Percentiles rank a stretch among this genome's conserved stretches.
phyloP scores from a whole-genome alignment of 2,113 vertebrate species.

The Rana temporaria region DNA sequence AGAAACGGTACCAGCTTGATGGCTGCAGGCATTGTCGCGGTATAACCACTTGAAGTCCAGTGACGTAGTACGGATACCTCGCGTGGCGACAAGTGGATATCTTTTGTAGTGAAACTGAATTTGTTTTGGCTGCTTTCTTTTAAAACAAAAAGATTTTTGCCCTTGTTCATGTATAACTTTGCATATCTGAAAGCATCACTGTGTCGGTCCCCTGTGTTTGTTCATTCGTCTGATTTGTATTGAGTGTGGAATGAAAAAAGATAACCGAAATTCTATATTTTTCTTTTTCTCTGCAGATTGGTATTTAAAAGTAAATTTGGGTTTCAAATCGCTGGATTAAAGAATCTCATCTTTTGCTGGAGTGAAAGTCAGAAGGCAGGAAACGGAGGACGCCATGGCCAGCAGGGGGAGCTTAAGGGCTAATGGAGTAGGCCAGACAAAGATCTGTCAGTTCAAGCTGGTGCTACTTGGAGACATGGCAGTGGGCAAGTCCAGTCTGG shows the following conservation, averaged over 20 bases:
- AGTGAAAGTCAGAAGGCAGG: background rate
- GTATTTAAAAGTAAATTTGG: background rate
- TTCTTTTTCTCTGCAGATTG: background rate
- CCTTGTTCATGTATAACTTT: background rate
- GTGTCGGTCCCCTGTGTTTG: background rate
- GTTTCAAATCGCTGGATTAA: background rate
- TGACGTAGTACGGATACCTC: too few species aligned
- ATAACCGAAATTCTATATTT: too few species aligned
- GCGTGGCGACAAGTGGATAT: too few species aligned
- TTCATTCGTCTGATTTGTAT: background rate
- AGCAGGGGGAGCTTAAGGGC: slow-evolving; percentile 74
- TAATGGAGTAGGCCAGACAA: slow-evolving; percentile 79
- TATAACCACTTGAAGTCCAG: too few species aligned
- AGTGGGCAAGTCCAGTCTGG: slow-evolving; percentile 84
- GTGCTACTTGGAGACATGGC: slow-evolving; percentile 84
- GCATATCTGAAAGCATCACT: background rate
- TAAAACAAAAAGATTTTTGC: background rate
- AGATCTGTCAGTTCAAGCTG: slow-evolving; percentile 87
- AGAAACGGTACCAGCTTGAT: too few species aligned
- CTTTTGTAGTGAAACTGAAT: background rate
- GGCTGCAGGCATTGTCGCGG: too few species aligned
- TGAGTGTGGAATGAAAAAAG: background rate
- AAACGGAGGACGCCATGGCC: slow-evolving; percentile 67
- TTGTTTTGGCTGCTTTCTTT: background rate
- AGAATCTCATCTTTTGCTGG: background rate